phyloP scores from a whole-genome alignment of 2,888 invertebrate species.

The Hoplodrina ambigua region DNA sequence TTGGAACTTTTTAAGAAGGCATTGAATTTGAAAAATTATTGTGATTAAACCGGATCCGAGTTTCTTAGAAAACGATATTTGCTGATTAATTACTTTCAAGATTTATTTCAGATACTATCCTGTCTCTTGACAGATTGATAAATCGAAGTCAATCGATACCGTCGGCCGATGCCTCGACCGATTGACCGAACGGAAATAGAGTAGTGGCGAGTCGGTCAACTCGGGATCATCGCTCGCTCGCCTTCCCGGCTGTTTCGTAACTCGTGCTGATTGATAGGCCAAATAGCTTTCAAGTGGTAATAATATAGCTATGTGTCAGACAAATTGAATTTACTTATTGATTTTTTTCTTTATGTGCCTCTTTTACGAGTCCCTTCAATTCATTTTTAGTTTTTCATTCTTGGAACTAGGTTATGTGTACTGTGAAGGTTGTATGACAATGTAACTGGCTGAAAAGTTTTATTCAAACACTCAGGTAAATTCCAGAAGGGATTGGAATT shows the following conservation, averaged over 20 bases:
- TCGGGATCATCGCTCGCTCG: conserved; percentile 76
- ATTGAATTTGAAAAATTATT: conserved; percentile 5
- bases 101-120: conserved; percentile 23
- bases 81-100: conserved; percentile 1
- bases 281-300: conserved; percentile 68
- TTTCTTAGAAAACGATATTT: background rate
- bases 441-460: too few species aligned
- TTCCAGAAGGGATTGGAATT: too few species aligned
- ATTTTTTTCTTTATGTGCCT: background rate
- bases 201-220: conserved; percentile 69
- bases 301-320: conserved; percentile 40
- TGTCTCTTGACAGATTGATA: conserved; percentile 37
- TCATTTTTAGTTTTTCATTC: background rate
- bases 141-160: conserved; percentile 52
- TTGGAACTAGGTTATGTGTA: background rate
- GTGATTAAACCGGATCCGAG: background rate
- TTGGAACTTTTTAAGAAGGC: background rate
- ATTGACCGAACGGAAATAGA: conserved; percentile 76
- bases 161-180: conserved; percentile 63
- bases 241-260: conserved; percentile 69
- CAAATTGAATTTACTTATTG: conserved; percentile 6
- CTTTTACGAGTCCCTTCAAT: background rate
- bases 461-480: too few species aligned
- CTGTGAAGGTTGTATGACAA: too few species aligned
- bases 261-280: conserved; percentile 70